Evolutionary conservation across 1,140 invertebrate genomes (phyloP), one percentile per base, ranked within the genome.

Genomic region (Drosophila funebris): DNA sequence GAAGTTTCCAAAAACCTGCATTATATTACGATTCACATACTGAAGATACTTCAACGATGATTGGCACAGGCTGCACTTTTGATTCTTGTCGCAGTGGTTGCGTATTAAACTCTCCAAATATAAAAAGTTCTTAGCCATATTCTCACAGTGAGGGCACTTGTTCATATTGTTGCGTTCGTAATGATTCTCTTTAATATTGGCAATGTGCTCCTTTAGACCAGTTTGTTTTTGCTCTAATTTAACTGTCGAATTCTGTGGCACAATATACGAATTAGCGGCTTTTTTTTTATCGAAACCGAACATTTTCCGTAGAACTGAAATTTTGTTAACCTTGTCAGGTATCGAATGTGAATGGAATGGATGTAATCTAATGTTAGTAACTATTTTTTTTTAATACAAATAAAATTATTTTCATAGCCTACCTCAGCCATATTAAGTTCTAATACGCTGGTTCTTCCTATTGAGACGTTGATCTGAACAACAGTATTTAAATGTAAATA

Each of bases 31-130:
- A 33, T 91, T 91, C 1, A 91, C 90, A 60, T 88, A 88, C 44
- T 91, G 74, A 16, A 91, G 64, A 29, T 90, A 91, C 48, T 90
- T 87, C 0, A 91, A 85, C 7, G 90, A 76, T 5, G 85, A 90
- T 48, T 73, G 57, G 60, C 90, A 91, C 24, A 90, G 44, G 36
- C 14, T 63, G 62, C 90, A 91, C 50, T 90, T 76, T 0, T 64
- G 43, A 3, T 84, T 58, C 31, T 72, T 64, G 20, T 74, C 73
- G 29, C 56, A 57, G 41, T 91, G 90, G 57, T 83, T 78, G 0
- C 90, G 89, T 41, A 91, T 90, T n/a, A 91, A 62, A 24, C 90
- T 91, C 37, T 91, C 90, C 46, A 91, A 57, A n/a, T 90, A 91
- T 0, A 91, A 69, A 20, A 91, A 91, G 60, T 91, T 90, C 44